A percentile compares a stretch with the other conserved stretches of the same genome.
phyloP scores from a whole-genome alignment of 2,888 invertebrate genomes.

The Heliconius hortense region DNA sequence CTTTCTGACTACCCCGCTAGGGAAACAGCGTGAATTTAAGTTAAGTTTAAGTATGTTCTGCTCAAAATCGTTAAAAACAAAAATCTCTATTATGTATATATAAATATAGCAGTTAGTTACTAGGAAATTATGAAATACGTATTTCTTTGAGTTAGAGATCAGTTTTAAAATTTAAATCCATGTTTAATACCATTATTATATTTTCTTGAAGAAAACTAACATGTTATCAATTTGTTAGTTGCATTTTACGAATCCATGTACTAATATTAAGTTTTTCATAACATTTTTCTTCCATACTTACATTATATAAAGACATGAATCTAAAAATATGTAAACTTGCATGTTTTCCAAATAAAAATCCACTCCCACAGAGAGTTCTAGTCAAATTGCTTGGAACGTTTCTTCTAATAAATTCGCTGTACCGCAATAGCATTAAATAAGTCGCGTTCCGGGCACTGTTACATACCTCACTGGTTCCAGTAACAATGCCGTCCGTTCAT shows the following conservation, averaged over 20 bases:
- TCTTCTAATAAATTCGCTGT: slow-evolving; percentile 31
- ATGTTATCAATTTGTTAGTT: too few species aligned
- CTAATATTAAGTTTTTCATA: neutral
- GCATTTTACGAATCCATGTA: neutral
- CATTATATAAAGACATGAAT: neutral
- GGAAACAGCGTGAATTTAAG: too few species aligned
- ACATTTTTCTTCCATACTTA: neutral
- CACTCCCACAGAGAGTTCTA: slow-evolving; percentile 11
- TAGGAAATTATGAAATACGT: too few species aligned
- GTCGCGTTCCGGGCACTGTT: slow-evolving; percentile 33
- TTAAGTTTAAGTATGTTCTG: too few species aligned
- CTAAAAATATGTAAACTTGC: slow-evolving; percentile 11
- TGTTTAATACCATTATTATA: too few species aligned
- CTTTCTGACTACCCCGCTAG: too few species aligned
- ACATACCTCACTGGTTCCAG: slow-evolving; percentile 41
- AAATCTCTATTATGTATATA: too few species aligned
- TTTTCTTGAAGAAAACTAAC: too few species aligned
- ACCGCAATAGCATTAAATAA: slow-evolving; percentile 35
- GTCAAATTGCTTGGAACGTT: slow-evolving; percentile 32
- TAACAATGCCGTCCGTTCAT: slow-evolving; percentile 42
- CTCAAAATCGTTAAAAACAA: too few species aligned
- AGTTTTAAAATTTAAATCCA: too few species aligned
- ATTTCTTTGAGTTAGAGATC: too few species aligned
- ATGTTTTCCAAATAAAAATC: slow-evolving; percentile 24
- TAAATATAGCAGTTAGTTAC: too few species aligned